phyloP scores from a whole-genome alignment of 2,888 invertebrate species.

The Acleris sparsana region DNA sequence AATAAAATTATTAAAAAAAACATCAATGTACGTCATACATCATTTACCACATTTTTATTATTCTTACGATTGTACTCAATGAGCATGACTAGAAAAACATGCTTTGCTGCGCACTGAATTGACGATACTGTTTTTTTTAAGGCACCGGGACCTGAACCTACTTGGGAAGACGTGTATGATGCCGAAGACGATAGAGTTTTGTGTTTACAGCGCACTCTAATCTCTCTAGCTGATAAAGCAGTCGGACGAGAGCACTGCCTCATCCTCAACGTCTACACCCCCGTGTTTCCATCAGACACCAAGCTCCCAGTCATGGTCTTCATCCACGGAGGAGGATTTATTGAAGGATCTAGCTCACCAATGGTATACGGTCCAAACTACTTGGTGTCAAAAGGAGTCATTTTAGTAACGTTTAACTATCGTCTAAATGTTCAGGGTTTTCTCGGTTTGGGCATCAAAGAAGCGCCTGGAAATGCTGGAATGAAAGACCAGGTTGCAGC shows the following conservation, averaged over 20 bases:
- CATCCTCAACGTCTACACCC: slow-evolving; percentile 63
- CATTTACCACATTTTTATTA: too few species aligned
- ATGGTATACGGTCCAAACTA: slow-evolving; percentile 65
- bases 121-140: slow-evolving; percentile 44
- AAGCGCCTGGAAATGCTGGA: slow-evolving; percentile 70
- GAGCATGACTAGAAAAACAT: too few species aligned
- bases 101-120: too few species aligned
- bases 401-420: slow-evolving; percentile 69
- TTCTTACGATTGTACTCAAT: too few species aligned
- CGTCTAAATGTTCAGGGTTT: slow-evolving; percentile 70
- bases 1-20: too few species aligned
- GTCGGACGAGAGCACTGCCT: slow-evolving; percentile 55
- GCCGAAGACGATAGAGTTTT: slow-evolving; percentile 62
- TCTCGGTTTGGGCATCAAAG: slow-evolving; percentile 62
- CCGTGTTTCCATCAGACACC: slow-evolving; percentile 45
- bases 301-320: slow-evolving; percentile 70
- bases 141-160: slow-evolving; percentile 66
- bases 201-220: slow-evolving; percentile 52
- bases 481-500: slow-evolving; percentile 71
- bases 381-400: slow-evolving; percentile 60
- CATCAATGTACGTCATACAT: too few species aligned
- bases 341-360: slow-evolving; percentile 57
- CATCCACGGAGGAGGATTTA: slow-evolving; percentile 73
- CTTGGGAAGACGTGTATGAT: slow-evolving; percentile 63
- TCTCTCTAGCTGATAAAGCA: neutral